A percentile compares a stretch with the other conserved stretches of the same genome.
Evolutionary conservation across 2,113 vertebrate species (phyloP).

Genomic region (Montifringilla adamsi): DNA sequence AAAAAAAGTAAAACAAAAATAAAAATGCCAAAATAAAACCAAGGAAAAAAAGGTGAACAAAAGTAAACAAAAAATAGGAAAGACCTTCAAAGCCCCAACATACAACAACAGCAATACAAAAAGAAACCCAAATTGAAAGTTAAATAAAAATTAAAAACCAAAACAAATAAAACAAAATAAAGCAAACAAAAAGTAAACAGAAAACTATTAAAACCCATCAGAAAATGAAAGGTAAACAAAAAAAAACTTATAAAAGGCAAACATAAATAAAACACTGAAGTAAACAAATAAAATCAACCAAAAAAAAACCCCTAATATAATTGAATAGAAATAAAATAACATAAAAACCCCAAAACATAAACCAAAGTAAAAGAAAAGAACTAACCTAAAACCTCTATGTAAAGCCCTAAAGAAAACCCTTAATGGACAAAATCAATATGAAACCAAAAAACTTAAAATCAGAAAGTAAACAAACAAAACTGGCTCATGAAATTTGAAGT

Average conservation of each 20-base stretch:
- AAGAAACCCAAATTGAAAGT: background rate
- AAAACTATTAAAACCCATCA: background rate
- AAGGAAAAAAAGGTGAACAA: background rate
- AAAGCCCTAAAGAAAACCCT: background rate
- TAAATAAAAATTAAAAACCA: background rate
- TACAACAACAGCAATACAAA: background rate
- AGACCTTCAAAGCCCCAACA: background rate
- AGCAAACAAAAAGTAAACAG: background rate
- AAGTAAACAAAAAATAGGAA: background rate
- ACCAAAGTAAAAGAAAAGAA: background rate
- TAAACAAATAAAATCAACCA: background rate
- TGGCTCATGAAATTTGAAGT: background rate
- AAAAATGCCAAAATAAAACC: background rate
- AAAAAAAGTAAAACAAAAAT: background rate
- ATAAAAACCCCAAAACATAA: background rate
- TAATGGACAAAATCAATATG: background rate
- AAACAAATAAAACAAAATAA: background rate
- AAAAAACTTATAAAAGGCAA: background rate
- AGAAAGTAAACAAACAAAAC: background rate
- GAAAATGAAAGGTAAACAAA: background rate
- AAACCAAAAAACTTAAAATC: background rate
- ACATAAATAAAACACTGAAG: background rate
- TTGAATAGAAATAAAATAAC: background rate
- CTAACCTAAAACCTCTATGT: background rate
- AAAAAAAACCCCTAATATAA: background rate